A percentile compares a stretch with the other conserved stretches of the same genome.
These are phyloP conservation scores for Drosophila meridionalis DNA, from an alignment of 2,888 invertebrate species.

Conservation along the genomic window DNA sequence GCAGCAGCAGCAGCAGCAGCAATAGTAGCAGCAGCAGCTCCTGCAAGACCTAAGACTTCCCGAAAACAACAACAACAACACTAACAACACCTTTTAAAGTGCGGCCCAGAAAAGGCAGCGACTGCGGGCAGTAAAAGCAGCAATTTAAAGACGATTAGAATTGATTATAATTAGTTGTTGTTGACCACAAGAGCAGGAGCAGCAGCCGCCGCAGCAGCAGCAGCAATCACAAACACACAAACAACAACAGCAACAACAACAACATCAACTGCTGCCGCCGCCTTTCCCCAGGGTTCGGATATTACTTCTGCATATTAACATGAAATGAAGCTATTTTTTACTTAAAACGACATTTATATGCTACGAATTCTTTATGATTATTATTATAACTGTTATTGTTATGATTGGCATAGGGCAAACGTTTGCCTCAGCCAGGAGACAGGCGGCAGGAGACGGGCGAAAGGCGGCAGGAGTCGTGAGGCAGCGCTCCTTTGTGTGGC, in stretches of 20 bases:
- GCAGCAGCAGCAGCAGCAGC: no score
- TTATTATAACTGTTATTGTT: slow-evolving; percentile 40
- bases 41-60: slow-evolving; percentile 66
- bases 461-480: neutral
- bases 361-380: slow-evolving; percentile 57
- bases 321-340: slow-evolving; percentile 79
- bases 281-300: slow-evolving; percentile 4
- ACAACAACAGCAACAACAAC: neutral
- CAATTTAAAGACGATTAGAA: slow-evolving; percentile 83
- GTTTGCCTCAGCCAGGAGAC: slow-evolving; percentile 10
- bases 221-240: neutral
- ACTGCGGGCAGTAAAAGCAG: slow-evolving; percentile 56
- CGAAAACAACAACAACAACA: slow-evolving; percentile 21
- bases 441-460: neutral
- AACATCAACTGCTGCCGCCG: neutral
- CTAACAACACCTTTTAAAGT: slow-evolving; percentile 70
- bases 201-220: slow-evolving; percentile 10
- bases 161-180: slow-evolving; percentile 82
- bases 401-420: slow-evolving; percentile 23
- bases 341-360: slow-evolving; percentile 74
- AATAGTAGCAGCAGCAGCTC: slow-evolving; percentile 24
- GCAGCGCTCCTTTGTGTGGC: neutral
- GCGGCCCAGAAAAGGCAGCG: slow-evolving; percentile 71
- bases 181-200: slow-evolving; percentile 43
- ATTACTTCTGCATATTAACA: slow-evolving; percentile 57